Evolutionary conservation across 2,113 vertebrate genomes (phyloP), one percentile per base, ranked within the genome.

Genomic region (Ceyx melanurus): DNA sequence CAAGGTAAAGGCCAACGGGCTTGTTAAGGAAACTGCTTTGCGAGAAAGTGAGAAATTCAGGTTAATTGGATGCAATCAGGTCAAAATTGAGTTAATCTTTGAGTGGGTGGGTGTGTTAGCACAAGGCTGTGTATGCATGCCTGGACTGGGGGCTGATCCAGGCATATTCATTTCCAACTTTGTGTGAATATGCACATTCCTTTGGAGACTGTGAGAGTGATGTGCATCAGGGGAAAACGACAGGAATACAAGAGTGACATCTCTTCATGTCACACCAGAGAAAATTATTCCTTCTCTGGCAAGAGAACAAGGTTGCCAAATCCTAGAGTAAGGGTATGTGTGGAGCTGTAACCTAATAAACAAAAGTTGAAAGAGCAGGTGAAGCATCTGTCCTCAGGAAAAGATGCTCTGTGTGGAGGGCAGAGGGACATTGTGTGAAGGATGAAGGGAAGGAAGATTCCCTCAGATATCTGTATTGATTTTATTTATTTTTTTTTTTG

Each of bases 1-100:
- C 21, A 54, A 96, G 94, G 94, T 95, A 94, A 96, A 96, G 93
- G 92, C 96, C 91, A 93, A 48, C 0, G 40, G 96, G 95, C 90
- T 96, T 96, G 82, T 0, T 2, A 94, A 94, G 71, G 83, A 95
- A 97, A 90, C 79, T 46, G 83, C 87, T 95, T 94, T 94, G 78
- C 61, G 73, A 92, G 75, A 95, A 95, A 91, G 93, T 96, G 86
- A 94, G 93, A 97, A 97, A 97, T 96, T 96, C 96, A 96, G 97
- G 97, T 97, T 97, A 97, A 97, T 97, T 97, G 89, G 94, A 97
- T 97, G 96, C 86, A 97, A 96, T 80, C 88, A 92, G 94, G 96
- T 93, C 95, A 97, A 96, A 96, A 95, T 96, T 93, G 82, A 96
- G 95, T 95, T 95, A 96, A 93, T 95, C 92, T 97, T 94, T 96